Evolutionary conservation across 2,888 invertebrate genomes (phyloP).

Genomic region (Megaustenia siamemsis): DNA sequence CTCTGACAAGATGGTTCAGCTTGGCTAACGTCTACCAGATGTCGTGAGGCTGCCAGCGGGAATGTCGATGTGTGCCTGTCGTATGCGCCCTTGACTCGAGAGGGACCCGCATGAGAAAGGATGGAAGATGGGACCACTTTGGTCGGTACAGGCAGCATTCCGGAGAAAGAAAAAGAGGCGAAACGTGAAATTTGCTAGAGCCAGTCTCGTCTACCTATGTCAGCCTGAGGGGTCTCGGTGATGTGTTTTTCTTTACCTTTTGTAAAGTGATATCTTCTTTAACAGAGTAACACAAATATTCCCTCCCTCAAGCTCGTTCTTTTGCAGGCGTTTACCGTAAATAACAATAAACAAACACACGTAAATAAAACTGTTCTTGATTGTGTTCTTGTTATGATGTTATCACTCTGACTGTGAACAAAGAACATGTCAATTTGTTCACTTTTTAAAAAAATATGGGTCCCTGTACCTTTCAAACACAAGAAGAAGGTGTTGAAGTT

Average conservation of each 20-base stretch:
- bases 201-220: not conserved
- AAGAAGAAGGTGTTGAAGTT: no score
- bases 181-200: not conserved
- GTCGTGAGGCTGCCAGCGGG: not conserved
- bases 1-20: not conserved
- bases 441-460: no score
- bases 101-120: not conserved
- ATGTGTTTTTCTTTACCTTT: not conserved
- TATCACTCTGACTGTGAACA: no score
- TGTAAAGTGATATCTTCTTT: slow-evolving; percentile 4
- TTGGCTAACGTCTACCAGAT: not conserved
- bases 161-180: not conserved
- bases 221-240: not conserved
- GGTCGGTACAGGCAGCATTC: not conserved
- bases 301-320: no score
- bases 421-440: no score
- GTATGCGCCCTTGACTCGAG: not conserved
- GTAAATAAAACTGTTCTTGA: no score
- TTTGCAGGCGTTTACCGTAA: no score
- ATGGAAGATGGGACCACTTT: not conserved
- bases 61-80: slow-evolving; percentile 24
- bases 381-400: no score
- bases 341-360: no score
- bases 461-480: no score
- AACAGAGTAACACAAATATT: no score